These are phyloP conservation scores for Lysandra coridon DNA, from an alignment of 2,888 invertebrate genomes.

Conservation along the genomic window DNA sequence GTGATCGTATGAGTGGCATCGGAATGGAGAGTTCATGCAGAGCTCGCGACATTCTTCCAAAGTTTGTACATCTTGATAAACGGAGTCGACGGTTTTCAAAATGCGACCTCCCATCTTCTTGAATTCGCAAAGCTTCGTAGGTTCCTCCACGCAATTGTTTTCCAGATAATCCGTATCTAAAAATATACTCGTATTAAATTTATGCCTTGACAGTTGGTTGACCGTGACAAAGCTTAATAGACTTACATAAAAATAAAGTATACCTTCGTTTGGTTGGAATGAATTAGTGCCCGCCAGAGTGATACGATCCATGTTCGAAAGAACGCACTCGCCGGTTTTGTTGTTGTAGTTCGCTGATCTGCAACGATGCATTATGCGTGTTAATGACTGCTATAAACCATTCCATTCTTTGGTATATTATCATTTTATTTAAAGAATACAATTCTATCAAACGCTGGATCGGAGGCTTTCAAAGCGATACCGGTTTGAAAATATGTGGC, in stretches of 20 bases:
- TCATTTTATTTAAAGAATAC: slow-evolving; percentile 12
- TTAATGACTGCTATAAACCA: slow-evolving; percentile 48
- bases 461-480: slow-evolving; percentile 4
- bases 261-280: slow-evolving; percentile 85
- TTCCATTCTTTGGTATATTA: slow-evolving; percentile 21
- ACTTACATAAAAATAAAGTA: slow-evolving; percentile 22
- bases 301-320: slow-evolving; percentile 95
- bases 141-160: slow-evolving; percentile 96
- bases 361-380: slow-evolving; percentile 60
- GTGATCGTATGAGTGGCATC: slow-evolving; percentile 96
- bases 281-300: slow-evolving; percentile 91
- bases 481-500: slow-evolving; percentile 8
- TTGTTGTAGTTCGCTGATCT: slow-evolving; percentile 96
- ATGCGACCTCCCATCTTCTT: slow-evolving; percentile 93
- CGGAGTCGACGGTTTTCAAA: slow-evolving; percentile 95
- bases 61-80: slow-evolving; percentile 93
- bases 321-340: slow-evolving; percentile 90
- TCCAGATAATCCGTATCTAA: slow-evolving; percentile 90
- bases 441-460: not conserved
- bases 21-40: slow-evolving; percentile 93
- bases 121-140: slow-evolving; percentile 96
- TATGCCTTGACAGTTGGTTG: not conserved
- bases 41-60: slow-evolving; percentile 93
- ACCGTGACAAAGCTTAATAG: not conserved
- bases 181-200: slow-evolving; percentile 33